phyloP scores from a whole-genome alignment of 2,888 invertebrate species.

The Crocallis elinguaria region DNA sequence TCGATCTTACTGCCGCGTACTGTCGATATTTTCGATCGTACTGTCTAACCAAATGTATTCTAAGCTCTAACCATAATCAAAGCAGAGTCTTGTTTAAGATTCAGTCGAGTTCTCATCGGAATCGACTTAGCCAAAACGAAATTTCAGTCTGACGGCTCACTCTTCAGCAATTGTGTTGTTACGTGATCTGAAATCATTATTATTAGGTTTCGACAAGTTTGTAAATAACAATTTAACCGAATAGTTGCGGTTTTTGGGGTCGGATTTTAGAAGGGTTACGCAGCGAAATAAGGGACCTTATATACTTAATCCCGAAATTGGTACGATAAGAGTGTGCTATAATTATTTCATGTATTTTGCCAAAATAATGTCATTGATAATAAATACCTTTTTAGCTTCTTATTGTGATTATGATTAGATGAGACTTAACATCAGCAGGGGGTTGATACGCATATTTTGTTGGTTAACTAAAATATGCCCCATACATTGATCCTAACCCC shows the following conservation, averaged over 20 bases:
- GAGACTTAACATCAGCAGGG: no score
- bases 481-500: no score
- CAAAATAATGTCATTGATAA: background rate
- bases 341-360: background rate
- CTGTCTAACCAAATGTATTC: no score
- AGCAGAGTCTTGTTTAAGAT: conserved; percentile 32
- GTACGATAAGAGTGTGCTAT: background rate
- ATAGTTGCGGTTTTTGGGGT: background rate
- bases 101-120: conserved; percentile 28
- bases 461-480: no score
- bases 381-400: background rate
- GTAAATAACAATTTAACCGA: conserved; percentile 2
- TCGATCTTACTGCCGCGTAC: no score
- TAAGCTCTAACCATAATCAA: conserved; percentile 33
- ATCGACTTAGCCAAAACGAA: conserved; percentile 40
- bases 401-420: no score
- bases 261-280: no score
- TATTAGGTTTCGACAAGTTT: background rate
- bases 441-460: no score
- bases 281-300: background rate
- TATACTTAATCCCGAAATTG: background rate
- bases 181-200: conserved; percentile 34
- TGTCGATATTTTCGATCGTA: no score
- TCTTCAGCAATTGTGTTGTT: conserved; percentile 34
- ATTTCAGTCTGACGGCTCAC: conserved; percentile 32